A percentile compares a stretch with the other conserved stretches of the same genome.
Conservation (phyloP, 2,888 invertebrate species). For the Taenaris catops region DNA sequence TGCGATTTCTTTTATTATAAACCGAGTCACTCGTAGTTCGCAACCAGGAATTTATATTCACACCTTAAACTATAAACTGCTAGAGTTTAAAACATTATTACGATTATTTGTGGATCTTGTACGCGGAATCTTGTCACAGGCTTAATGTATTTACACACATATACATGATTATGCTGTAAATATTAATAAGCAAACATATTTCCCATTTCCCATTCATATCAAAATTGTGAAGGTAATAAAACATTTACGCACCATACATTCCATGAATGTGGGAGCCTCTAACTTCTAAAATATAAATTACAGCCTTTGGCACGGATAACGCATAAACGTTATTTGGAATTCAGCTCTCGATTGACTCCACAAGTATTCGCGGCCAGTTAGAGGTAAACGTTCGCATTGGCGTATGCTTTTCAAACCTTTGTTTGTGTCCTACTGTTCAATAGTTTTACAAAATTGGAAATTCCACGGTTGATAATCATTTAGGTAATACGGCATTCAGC, state of each 20-base stretch:
- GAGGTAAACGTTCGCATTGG: conserved; percentile 26
- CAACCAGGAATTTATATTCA: no score
- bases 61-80: no score
- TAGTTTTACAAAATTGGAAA: no score
- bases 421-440: conserved; percentile 3
- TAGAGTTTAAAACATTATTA: no score
- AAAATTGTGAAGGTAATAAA: conserved; percentile 15
- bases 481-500: no score
- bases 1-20: no score
- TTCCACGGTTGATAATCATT: no score
- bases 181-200: conserved; percentile 5
- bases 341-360: conserved; percentile 28
- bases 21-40: no score
- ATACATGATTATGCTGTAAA: conserved; percentile 1
- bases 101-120: no score
- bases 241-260: conserved; percentile 13
- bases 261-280: conserved; percentile 20
- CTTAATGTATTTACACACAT: no score
- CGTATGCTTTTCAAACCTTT: conserved; percentile 22
- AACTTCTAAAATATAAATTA: conserved; percentile 26
- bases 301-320: conserved; percentile 29
- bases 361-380: conserved; percentile 24
- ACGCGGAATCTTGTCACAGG: no score
- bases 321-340: conserved; percentile 30
- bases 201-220: conserved; percentile 5